phyloP scores from a whole-genome alignment of 2,113 vertebrate genomes.

The Barbus barbus region DNA sequence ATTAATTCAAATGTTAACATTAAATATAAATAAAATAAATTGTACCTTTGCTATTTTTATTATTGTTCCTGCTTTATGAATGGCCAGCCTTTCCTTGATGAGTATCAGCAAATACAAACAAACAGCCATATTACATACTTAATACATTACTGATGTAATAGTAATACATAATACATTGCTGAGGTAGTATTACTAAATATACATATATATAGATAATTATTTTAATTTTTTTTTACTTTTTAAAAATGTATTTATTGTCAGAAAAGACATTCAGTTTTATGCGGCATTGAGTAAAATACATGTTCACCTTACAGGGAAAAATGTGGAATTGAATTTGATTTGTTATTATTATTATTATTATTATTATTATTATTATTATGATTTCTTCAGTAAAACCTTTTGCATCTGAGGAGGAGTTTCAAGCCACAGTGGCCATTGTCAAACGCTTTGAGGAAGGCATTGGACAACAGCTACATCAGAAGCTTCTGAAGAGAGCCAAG shows the following conservation, averaged over 20 bases:
- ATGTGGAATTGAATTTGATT: no score
- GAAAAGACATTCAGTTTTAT: constrained; percentile 63
- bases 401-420: constrained; percentile 83
- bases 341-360: background rate
- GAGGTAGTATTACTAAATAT: no score
- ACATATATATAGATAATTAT: no score
- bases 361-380: background rate
- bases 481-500: constrained; percentile 87
- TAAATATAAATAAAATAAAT: background rate
- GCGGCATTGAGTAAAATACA: background rate
- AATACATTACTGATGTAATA: background rate
- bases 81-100: constrained; percentile 82
- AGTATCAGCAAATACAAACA: constrained; percentile 41
- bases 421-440: constrained; percentile 80
- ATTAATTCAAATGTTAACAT: background rate
- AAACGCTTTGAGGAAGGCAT: constrained; percentile 84
- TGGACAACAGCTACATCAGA: constrained; percentile 85
- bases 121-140: background rate
- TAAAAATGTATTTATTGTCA: constrained; percentile 71
- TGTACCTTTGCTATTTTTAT: background rate
- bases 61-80: constrained; percentile 78
- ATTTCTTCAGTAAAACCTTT: constrained; percentile 87
- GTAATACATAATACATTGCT: no score
- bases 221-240: no score
- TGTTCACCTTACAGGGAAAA: background rate